phyloP scores from a whole-genome alignment of 2,113 vertebrate species.

The Thermophis baileyi region DNA sequence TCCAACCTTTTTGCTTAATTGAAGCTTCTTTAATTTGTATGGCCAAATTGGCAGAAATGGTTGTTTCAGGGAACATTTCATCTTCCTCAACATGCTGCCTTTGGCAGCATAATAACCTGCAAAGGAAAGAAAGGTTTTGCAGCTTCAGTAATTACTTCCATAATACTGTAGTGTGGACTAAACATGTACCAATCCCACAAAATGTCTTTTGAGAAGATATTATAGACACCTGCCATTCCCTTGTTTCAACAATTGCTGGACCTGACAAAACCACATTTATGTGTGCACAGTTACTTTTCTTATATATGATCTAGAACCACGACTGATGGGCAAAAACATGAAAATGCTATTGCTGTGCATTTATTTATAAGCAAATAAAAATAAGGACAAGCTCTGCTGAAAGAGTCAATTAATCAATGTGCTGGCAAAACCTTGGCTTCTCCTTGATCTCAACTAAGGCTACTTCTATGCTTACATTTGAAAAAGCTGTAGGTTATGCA shows the following conservation, averaged over 20 bases:
- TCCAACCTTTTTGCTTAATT: slow-evolving; percentile 40
- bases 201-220: background rate
- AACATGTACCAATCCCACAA: background rate
- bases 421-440: background rate
- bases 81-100: slow-evolving; percentile 8
- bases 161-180: background rate
- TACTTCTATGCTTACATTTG: background rate
- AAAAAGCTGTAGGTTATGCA: background rate
- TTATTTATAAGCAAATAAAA: background rate
- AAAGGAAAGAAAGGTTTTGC: background rate
- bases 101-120: rapidly evolving
- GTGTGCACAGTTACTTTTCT: background rate
- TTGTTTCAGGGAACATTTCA: slow-evolving; percentile 32
- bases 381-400: background rate
- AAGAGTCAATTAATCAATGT: background rate
- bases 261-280: background rate
- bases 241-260: background rate
- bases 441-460: background rate
- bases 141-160: background rate
- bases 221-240: background rate
- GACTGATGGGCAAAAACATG: background rate
- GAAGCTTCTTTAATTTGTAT: slow-evolving; percentile 51
- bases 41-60: slow-evolving; percentile 45
- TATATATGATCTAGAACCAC: background rate
- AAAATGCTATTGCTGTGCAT: background rate